Base-by-base conservation (phyloP, 92 coral and sea anemone species). In the Desmophyllum pertusum region DNA sequence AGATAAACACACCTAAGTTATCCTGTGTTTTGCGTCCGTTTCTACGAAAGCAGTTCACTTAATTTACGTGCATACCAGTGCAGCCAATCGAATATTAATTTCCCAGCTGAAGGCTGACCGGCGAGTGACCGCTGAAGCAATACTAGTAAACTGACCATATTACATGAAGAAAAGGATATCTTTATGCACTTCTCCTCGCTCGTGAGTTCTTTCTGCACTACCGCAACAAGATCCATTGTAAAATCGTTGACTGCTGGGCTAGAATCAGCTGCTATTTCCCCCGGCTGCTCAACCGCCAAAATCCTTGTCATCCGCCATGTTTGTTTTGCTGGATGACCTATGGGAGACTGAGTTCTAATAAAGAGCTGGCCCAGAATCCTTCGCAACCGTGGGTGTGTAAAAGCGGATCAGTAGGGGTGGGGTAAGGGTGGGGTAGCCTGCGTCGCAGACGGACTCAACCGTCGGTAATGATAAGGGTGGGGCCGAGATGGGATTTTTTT, bases 161-260 rank as follows among this genome's bases (percentile, higher is more conserved):
- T 17, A 33, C 6, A 57, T 15, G 27, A 11, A 35, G 33, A 70
- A 79, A 91, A 91, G 92, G 94, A 91, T 91, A 91, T 91, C 48
- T 83, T 66, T n/a, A 83, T 31, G 74, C 94, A 91, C 77, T 42
- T 79, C 62, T 91, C 94, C 68, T 91, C 94, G 18, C 73, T 35
- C 33, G 70, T 42, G 19, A 91, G 94, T 59, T 88, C 80, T 9
- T 64, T 85, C 62, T 91, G 91, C 59, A 91, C 87, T 84, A 81
- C 84, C 18, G 68, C 85, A 38, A 65, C 74, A 39, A 86, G 87
- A 77, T 82, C 81, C 89, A 91, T 91, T 7, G 33, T 39, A 41
- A 59, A 53, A 17, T n/a, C 33, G 33, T 39, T 36, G 70, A 10
- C 19, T 45, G 51, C 67, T 42, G 55, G 27, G 61, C 30, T 17